A percentile compares a stretch with the other conserved stretches of the same genome.
Conservation (phyloP, 2,113 vertebrate species). For the Phylloscopus trochilus region DNA sequence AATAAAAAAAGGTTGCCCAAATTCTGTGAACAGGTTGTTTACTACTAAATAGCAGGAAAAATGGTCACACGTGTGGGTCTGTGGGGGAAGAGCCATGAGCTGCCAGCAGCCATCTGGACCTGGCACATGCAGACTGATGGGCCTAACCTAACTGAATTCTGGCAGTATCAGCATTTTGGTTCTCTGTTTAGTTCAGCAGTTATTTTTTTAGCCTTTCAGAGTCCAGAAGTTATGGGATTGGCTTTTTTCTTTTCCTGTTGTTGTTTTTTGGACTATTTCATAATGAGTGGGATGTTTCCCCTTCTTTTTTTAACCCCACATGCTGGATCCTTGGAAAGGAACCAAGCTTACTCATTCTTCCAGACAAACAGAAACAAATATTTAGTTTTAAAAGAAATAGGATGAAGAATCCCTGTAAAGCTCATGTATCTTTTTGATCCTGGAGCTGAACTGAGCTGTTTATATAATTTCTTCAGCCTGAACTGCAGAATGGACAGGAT, state of each 20-base stretch:
- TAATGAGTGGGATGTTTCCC: not conserved
- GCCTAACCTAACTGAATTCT: not conserved
- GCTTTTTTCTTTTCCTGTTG: conserved; percentile 45
- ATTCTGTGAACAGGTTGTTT: conserved; percentile 45
- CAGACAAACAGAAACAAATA: conserved; percentile 48
- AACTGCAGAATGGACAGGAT: not conserved
- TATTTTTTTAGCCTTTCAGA: conserved; percentile 16
- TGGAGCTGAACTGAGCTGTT: not conserved
- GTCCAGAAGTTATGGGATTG: not conserved
- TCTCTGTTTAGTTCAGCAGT: not conserved
- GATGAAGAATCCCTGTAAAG: not conserved
- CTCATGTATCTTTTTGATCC: conserved; percentile 19
- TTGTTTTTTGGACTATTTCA: conserved; percentile 7
- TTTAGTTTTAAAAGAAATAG: not conserved
- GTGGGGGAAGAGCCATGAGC: not conserved
- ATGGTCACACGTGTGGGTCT: not conserved
- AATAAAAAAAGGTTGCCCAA: not conserved
- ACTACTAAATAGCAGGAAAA: not conserved
- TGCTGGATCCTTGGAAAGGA: not conserved
- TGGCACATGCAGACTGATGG: not conserved
- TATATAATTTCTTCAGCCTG: conserved; percentile 6
- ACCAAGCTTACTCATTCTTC: conserved; percentile 3
- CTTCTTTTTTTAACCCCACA: conserved; percentile 1
- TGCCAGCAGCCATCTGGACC: not conserved
- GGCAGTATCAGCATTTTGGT: not conserved